These are phyloP conservation scores for Macrotus californicus DNA, from an alignment of 2,113 vertebrate species.

Conservation along the genomic window DNA sequence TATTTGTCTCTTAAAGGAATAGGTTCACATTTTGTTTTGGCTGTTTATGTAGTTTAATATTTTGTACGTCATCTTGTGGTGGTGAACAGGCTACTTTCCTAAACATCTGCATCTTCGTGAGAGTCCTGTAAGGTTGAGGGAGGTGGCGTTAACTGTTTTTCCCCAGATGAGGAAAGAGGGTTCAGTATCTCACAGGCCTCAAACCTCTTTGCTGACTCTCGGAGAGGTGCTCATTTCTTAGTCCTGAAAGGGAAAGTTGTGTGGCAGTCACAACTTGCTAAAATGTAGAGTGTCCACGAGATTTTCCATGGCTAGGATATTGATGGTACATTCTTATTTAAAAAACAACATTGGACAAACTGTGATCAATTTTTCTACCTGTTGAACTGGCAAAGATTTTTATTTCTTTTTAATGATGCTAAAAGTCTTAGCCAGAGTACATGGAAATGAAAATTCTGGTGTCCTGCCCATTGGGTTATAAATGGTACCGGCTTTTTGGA, in stretches of 20 bases:
- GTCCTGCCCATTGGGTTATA: not conserved
- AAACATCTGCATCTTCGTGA: not conserved
- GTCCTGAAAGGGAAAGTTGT: not conserved
- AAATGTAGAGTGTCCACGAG: not conserved
- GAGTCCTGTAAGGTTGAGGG: not conserved
- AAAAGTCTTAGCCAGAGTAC: not conserved
- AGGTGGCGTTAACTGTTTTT: not conserved
- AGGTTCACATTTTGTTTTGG: not conserved
- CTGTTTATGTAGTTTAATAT: not conserved
- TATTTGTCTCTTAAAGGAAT: slow-evolving; percentile 5
- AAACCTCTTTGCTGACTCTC: not conserved
- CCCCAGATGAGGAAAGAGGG: not conserved
- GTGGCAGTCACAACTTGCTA: not conserved
- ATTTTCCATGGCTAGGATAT: not conserved
- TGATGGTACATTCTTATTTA: not conserved
- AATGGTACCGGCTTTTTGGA: not conserved
- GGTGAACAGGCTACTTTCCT: not conserved
- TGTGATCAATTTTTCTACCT: not conserved
- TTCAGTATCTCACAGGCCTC: not conserved
- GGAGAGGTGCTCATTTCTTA: not conserved
- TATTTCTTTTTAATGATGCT: not conserved
- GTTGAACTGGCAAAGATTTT: not conserved
- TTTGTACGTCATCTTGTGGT: not conserved
- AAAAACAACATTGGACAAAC: not conserved
- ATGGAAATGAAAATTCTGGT: not conserved